These are phyloP conservation scores for Plemyria rubiginata DNA, from an alignment of 2,888 invertebrate genomes.

Conservation along the genomic window DNA sequence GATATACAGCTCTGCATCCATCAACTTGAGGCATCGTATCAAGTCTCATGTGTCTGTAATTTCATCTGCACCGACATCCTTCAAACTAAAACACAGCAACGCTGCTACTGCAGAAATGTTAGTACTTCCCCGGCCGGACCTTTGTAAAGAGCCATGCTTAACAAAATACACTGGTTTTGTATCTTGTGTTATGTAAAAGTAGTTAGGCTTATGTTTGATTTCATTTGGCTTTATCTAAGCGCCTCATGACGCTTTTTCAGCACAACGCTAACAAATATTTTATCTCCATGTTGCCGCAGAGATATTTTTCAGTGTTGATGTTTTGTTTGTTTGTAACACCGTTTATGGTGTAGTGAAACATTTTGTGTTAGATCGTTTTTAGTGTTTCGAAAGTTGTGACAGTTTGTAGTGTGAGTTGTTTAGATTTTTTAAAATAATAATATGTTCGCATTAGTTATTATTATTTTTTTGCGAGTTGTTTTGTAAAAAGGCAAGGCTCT, in stretches of 20 bases:
- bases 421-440: background rate
- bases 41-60: no score
- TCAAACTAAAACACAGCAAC: no score
- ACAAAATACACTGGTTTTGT: no score
- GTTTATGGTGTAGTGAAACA: constrained; percentile 33
- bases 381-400: constrained; percentile 26
- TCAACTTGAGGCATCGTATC: no score
- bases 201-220: background rate
- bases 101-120: no score
- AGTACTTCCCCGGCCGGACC: no score
- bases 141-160: no score
- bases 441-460: background rate
- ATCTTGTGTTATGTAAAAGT: no score
- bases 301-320: constrained; percentile 37
- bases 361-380: constrained; percentile 29
- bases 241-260: constrained; percentile 4
- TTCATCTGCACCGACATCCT: no score
- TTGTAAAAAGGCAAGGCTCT: background rate
- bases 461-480: background rate
- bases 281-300: constrained; percentile 30
- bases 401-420: constrained; percentile 11
- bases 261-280: constrained; percentile 13
- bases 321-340: constrained; percentile 33
- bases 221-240: background rate
- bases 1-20: no score